phyloP scores from a whole-genome alignment of 2,888 invertebrate genomes.

The Allolobophora icterica region DNA sequence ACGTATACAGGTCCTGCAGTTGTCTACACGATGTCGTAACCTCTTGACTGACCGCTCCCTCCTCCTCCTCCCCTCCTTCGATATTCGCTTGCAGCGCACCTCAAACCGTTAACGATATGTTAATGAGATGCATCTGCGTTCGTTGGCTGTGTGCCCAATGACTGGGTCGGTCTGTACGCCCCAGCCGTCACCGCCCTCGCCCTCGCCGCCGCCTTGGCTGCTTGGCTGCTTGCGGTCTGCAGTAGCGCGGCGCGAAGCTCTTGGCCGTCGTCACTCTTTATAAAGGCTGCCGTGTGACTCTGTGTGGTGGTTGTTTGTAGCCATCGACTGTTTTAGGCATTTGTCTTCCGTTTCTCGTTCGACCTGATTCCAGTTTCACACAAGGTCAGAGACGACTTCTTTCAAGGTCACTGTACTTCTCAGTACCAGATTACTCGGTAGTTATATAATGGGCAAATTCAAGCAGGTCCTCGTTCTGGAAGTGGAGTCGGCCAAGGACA shows the following conservation, averaged over 20 bases:
- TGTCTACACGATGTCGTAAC: not conserved
- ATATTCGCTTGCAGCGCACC: not conserved
- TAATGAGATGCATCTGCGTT: conserved; percentile 6
- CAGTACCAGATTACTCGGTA: not conserved
- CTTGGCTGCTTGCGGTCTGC: no score
- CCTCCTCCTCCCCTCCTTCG: not conserved
- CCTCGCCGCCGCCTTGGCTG: no score
- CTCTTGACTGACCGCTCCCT: not conserved
- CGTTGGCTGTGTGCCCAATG: no score
- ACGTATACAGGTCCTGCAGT: not conserved
- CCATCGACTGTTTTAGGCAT: not conserved
- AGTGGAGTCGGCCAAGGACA: conserved; percentile 43
- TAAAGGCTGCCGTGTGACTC: not conserved
- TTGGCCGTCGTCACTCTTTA: no score
- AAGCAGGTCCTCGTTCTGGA: conserved; percentile 43
- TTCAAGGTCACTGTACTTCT: not conserved
- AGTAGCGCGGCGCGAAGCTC: no score
- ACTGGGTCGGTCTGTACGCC: no score
- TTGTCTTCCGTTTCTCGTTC: not conserved
- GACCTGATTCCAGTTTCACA: not conserved
- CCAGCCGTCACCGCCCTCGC: no score
- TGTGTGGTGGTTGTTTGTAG: not conserved
- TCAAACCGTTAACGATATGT: not conserved
- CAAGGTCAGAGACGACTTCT: no score
- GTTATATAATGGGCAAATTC: conserved; percentile 38